A percentile compares a stretch with the other conserved stretches of the same genome.
These are phyloP conservation scores for Clarias pachynema DNA, from an alignment of 2,797 vertebrate genomes.

Conservation along the genomic window DNA sequence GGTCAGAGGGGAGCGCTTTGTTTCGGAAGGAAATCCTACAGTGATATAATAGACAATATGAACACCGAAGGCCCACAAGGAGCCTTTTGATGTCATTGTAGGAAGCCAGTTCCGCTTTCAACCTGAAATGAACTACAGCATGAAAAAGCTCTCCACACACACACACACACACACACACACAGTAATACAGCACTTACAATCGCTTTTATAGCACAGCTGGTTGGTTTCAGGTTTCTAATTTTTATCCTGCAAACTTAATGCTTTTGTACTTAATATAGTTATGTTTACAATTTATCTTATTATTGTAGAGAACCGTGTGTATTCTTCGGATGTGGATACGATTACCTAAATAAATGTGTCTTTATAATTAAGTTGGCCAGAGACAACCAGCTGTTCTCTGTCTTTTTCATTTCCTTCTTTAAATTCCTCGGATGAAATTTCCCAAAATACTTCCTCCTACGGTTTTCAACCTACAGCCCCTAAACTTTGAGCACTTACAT, in stretches of 20 bases:
- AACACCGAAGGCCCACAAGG: slow-evolving; percentile 47
- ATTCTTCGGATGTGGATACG: neutral
- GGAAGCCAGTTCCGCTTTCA: slow-evolving; percentile 48
- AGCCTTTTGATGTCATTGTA: slow-evolving; percentile 55
- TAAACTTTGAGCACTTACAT: neutral
- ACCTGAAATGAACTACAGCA: slow-evolving; percentile 47
- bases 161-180: slow-evolving; percentile 4
- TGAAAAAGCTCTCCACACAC: slow-evolving; percentile 36
- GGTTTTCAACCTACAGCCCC: neutral
- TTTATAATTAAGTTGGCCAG: slow-evolving; percentile 7
- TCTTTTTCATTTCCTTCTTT: neutral
- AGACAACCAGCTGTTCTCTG: neutral
- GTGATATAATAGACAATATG: slow-evolving; percentile 53
- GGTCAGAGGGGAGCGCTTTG: slow-evolving; percentile 54
- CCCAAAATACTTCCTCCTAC: neutral
- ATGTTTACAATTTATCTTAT: neutral
- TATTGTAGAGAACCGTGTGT: neutral
- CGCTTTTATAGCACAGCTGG: slow-evolving; percentile 36
- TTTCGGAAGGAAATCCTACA: slow-evolving; percentile 53
- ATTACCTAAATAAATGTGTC: slow-evolving; percentile 4
- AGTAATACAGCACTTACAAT: slow-evolving; percentile 29
- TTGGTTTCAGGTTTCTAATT: slow-evolving; percentile 44
- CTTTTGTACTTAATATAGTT: neutral
- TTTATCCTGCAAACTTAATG: slow-evolving; percentile 2
- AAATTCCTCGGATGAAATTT: neutral